Percentiles rank a stretch among this genome's conserved stretches.
Conservation (phyloP, 2,888 invertebrate species). For the Augiades crinisus region DNA sequence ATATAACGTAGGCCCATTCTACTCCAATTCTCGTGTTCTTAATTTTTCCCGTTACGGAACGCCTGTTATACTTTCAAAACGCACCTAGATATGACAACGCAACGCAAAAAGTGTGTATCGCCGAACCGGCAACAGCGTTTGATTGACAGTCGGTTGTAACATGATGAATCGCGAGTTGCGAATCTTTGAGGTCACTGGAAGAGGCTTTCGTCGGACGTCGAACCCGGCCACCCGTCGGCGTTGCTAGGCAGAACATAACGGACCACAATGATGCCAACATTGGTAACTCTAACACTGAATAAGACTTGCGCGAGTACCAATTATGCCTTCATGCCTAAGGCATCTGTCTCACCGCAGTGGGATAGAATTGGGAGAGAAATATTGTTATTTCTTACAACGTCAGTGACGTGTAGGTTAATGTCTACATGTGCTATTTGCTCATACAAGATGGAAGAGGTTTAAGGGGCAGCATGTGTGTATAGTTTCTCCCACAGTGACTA, state of each 20-base stretch:
- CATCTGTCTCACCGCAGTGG: neutral
- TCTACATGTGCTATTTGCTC: too few relatives aligned
- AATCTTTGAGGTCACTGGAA: constrained; percentile 68
- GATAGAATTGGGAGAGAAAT: neutral
- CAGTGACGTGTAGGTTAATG: too few relatives aligned
- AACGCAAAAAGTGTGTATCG: constrained; percentile 18
- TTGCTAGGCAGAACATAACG: constrained; percentile 69
- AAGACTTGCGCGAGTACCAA: constrained; percentile 39
- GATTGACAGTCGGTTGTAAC: constrained; percentile 55
- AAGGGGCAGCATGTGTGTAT: too few relatives aligned
- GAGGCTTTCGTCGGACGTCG: constrained; percentile 72
- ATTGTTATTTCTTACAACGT: too few relatives aligned
- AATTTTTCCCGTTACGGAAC: constrained; percentile 24
- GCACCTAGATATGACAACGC: constrained; percentile 27
- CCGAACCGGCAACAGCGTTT: constrained; percentile 31
- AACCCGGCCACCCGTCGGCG: constrained; percentile 62
- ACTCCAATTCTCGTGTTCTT: constrained; percentile 2
- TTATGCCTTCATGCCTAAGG: constrained; percentile 31
- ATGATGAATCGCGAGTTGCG: constrained; percentile 72
- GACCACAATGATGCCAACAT: constrained; percentile 46
- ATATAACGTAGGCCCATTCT: constrained; percentile 2
- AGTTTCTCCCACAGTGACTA: too few relatives aligned
- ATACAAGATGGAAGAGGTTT: too few relatives aligned
- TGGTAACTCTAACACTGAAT: constrained; percentile 36
- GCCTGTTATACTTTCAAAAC: constrained; percentile 23